Percentiles rank a stretch among this genome's conserved stretches.
Evolutionary conservation across 1,140 invertebrate species (phyloP).

Genomic region (Lordiphosa stackelbergi): DNA sequence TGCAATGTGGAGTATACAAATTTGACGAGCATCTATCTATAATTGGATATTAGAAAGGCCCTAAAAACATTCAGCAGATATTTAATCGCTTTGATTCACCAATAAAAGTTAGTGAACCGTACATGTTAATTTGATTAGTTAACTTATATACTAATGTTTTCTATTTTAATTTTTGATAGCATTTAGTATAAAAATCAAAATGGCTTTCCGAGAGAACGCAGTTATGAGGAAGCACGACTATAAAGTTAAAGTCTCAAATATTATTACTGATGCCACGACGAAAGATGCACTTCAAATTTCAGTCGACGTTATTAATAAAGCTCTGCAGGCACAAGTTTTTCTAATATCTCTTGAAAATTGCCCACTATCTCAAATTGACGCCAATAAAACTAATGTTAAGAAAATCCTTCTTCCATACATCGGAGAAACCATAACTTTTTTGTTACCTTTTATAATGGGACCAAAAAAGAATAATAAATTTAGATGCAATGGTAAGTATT

Average conservation of each 20-base stretch:
- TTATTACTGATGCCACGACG: conserved; percentile 59
- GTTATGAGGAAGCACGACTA: conserved; percentile 10
- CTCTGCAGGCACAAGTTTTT: conserved; percentile 28
- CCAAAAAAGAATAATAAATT: conserved; percentile 41
- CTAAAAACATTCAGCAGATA: too few species aligned
- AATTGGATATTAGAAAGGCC: too few species aligned
- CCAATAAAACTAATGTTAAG: conserved; percentile 9
- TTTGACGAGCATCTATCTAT: too few species aligned
- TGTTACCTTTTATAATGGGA: conserved; percentile 39
- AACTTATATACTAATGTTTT: too few species aligned
- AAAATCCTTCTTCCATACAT: conserved; percentile 36
- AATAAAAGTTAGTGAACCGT: too few species aligned
- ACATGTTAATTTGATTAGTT: too few species aligned
- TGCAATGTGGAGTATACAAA: too few species aligned
- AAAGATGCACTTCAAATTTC: conserved; percentile 56
- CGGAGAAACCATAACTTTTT: conserved; percentile 37
- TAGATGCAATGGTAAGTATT: conserved; percentile 39
- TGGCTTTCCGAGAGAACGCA: conserved; percentile 47
- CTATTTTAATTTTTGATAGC: conserved; percentile 10
- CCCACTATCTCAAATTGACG: conserved; percentile 13
- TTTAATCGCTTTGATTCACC: too few species aligned
- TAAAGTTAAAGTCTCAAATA: conserved; percentile 39
- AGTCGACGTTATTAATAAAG: conserved; percentile 57
- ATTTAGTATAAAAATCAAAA: conserved; percentile 48
- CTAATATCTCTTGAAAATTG: conserved; percentile 40